Base-by-base conservation (phyloP, 2,113 vertebrate species). In the Hippocampus guttulatus region DNA sequence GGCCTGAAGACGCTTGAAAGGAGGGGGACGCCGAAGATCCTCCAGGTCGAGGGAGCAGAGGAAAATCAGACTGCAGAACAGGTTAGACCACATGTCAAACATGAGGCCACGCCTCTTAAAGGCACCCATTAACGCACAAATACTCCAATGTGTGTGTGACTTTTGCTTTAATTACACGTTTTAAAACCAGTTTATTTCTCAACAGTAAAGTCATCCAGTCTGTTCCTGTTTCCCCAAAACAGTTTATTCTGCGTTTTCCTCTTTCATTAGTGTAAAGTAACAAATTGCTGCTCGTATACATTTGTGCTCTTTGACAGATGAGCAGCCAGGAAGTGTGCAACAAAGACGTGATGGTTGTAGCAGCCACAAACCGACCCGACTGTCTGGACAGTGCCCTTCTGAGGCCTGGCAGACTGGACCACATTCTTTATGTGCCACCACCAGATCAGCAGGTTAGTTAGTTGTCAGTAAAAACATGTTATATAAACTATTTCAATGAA, bases 301-400 rank as follows among this genome's bases (percentile, higher is more conserved):
- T 40, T 21, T 58, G 55, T 70, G 16, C 33, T 83, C 21, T 69
- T 57, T 60, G 8, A 63, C 86, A 98, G 95, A 21, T 93, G 69
- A 93, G 94, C 65, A 91, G 85, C 77, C 93, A 94, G 74, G 95
- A 97, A 71, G 80, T 92, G 27, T 92, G 95, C 75, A 94, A 93
- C 84, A 94, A 84, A 77, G 94, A 92, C 7, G 93, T 98, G 70
- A 92, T 96, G 88, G 90, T 99, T 41, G 88, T 98, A 54, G 96
- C 96, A 5, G 95, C 97, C 66, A 98, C 97, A 68, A 99, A 99
- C 80, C 92, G 96, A 86, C 96, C 95, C 0, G 95, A 96, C 58
- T 85, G 90, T 62, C 72, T 99, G 78, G 97, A 99, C 87, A 93
- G 94, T 25, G 97, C 97, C 55, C 91, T 99, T 67, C 73, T 98